Conservation (phyloP, 2,113 vertebrate genomes). For the Epinephelus lanceolatus region DNA sequence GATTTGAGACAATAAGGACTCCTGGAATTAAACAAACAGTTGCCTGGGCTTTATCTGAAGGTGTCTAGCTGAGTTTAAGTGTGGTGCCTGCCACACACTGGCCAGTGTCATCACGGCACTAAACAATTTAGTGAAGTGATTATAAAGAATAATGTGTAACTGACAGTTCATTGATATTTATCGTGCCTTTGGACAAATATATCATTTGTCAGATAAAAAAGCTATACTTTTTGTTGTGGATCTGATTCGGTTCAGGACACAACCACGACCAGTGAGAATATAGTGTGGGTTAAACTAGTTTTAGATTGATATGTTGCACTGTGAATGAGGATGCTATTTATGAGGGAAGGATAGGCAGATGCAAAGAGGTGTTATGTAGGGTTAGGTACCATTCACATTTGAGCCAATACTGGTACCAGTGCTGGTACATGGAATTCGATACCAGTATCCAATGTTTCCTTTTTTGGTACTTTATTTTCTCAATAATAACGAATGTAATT, state of each 20-base stretch:
- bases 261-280: background rate
- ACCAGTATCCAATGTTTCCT: no score
- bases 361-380: background rate
- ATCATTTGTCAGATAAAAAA: background rate
- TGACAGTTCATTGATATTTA: background rate
- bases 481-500: no score
- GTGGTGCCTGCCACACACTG: background rate
- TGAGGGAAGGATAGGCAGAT: background rate
- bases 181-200: background rate
- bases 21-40: background rate
- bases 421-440: no score
- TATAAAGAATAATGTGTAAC: background rate
- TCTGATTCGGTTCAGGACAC: background rate
- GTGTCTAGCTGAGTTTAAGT: background rate
- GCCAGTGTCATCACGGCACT: background rate
- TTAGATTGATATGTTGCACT: background rate
- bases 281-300: background rate
- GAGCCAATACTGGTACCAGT: no score
- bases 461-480: no score
- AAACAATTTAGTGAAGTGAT: background rate
- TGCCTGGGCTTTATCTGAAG: background rate
- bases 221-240: background rate
- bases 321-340: background rate
- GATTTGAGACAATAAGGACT: constrained; percentile 13
- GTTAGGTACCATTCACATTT: no score